Evolutionary conservation across 2,888 invertebrate species (phyloP).

Genomic region (Melikaiella ostensackeni): DNA sequence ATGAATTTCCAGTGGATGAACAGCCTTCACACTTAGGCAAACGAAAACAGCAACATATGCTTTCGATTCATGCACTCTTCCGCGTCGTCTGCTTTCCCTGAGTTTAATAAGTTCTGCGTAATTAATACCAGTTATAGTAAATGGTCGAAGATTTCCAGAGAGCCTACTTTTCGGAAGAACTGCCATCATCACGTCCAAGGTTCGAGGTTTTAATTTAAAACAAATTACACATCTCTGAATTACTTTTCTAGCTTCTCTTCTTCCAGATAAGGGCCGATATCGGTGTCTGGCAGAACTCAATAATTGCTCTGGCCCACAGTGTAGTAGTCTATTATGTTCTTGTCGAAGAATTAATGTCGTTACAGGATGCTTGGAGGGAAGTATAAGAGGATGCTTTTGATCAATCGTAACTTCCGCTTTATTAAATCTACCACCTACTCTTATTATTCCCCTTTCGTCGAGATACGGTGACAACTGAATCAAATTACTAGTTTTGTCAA

Average conservation of each 20-base stretch:
- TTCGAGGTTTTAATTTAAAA: constrained; percentile 42
- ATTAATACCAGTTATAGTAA: constrained; percentile 38
- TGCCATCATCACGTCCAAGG: constrained; percentile 43
- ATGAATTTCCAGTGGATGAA: constrained; percentile 50
- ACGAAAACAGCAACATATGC: constrained; percentile 57
- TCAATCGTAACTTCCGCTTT: background rate
- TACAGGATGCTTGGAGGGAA: background rate
- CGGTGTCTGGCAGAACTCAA: constrained; percentile 17
- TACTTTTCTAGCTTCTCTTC: constrained; percentile 41
- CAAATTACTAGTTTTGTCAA: background rate
- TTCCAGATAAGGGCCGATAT: constrained; percentile 32
- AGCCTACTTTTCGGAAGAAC: constrained; percentile 42
- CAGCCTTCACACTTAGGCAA: constrained; percentile 53
- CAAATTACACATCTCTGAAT: constrained; percentile 44
- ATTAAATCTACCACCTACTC: constrained; percentile 14
- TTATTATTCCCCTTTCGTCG: background rate
- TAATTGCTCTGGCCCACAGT: background rate
- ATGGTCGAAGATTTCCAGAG: constrained; percentile 33
- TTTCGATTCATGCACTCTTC: constrained; percentile 45
- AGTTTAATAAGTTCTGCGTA: constrained; percentile 55
- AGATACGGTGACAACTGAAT: background rate
- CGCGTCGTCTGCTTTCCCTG: constrained; percentile 45
- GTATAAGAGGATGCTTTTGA: no score
- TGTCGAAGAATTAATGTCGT: background rate
- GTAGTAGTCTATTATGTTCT: background rate